Base-by-base conservation (phyloP, 2,113 vertebrate species). In the Leuciscus idus region DNA sequence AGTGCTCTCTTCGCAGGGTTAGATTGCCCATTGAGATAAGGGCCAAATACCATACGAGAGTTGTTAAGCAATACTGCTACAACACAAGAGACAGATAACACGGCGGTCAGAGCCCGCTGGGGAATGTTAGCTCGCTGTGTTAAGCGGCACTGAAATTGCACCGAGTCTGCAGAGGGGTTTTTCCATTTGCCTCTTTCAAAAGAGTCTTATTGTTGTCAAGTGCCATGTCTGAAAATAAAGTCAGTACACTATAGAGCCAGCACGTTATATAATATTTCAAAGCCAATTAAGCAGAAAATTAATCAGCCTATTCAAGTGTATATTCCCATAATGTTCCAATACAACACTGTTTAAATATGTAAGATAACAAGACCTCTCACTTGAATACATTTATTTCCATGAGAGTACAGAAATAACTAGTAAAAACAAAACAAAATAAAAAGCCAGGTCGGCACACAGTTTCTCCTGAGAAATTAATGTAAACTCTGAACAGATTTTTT, bases 21-120 rank as follows among this genome's bases (percentile, higher is more conserved):
- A 87, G 86, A 91, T 87, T 89, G 86, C 89, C 79, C 78, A 84
- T 85, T 86, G 82, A 85, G 86, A 89, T 83, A 85, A 83, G 17
- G 2, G 66, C 68, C 87, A 88, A 84, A 87, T 86, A 82, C 81
- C 86, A 85, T 86, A 85, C 77, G 74, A 86, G 86, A 88, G 82
- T 87, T 86, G 86, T 88, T 84, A 88, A 89, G 85, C 89, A 84
- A 88, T 90, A 87, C 87, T 88, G 85, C 86, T 87, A 85, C 86
- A 89, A 87, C 84, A 87, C 79, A 83, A 75, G 78, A 83, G 73
- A 85, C 75, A 86, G 87, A 89, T 87, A 88, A 88, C 79, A 6
- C 48, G n/a, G 64, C 64, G 50, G 62, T 76, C 84, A 64, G 43
- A 80, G 74, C 73, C 85, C 21, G 57, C 84, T 83, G 79, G 83